A percentile compares a stretch with the other conserved stretches of the same genome.
These are phyloP conservation scores for Morone saxatilis DNA, from an alignment of 2,113 vertebrate species.

Conservation along the genomic window DNA sequence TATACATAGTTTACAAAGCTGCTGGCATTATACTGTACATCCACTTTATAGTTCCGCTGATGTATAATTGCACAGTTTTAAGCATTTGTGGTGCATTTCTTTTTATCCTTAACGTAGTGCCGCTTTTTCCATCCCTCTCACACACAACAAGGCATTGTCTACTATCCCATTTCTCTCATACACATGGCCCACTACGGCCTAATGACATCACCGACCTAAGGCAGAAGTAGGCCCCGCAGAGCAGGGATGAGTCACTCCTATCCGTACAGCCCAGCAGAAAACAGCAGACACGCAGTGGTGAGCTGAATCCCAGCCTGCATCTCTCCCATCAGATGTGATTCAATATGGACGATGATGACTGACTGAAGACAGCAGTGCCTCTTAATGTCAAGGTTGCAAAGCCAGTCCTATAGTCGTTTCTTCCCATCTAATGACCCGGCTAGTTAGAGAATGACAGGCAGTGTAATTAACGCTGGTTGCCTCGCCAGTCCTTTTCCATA, in stretches of 20 bases:
- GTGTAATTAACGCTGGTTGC: not conserved
- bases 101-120: not conserved
- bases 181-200: slow-evolving; percentile 24
- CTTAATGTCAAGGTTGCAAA: slow-evolving; percentile 34
- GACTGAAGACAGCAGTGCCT: slow-evolving; percentile 33
- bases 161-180: slow-evolving; percentile 6
- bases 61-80: not conserved
- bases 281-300: slow-evolving; percentile 48
- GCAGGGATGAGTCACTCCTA: slow-evolving; percentile 67
- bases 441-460: slow-evolving; percentile 7
- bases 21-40: not conserved
- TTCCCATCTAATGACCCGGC: not conserved
- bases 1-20: not conserved
- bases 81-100: not conserved
- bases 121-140: not conserved
- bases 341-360: slow-evolving; percentile 38
- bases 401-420: slow-evolving; percentile 3
- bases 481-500: not conserved
- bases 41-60: not conserved
- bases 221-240: slow-evolving; percentile 49
- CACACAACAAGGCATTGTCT: slow-evolving; percentile 23
- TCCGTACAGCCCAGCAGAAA: slow-evolving; percentile 43
- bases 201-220: slow-evolving; percentile 70
- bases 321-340: slow-evolving; percentile 58
- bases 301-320: slow-evolving; percentile 39